phyloP scores from a whole-genome alignment of 2,113 vertebrate species.

The Columba livia region DNA sequence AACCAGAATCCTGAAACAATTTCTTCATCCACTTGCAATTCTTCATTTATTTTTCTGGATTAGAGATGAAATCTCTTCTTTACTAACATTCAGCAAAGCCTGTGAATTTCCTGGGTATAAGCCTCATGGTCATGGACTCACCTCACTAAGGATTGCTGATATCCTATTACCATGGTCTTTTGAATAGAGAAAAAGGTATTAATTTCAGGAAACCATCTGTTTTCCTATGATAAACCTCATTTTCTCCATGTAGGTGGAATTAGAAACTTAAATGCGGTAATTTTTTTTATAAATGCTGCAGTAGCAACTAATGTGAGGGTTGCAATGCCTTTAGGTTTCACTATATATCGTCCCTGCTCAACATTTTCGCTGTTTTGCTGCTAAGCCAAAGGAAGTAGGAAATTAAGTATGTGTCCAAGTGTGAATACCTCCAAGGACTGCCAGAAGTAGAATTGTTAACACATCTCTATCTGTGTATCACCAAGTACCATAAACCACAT shows the following conservation, averaged over 20 bases:
- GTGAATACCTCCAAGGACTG: not conserved
- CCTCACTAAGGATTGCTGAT: not conserved
- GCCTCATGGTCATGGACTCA: not conserved
- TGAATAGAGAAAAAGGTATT: not conserved
- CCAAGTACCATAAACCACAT: not conserved
- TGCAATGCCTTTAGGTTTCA: not conserved
- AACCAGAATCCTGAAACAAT: not conserved
- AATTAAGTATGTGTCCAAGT: not conserved
- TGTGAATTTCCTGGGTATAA: not conserved
- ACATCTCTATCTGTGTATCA: too few species aligned
- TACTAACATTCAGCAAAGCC: not conserved
- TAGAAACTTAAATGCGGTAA: not conserved
- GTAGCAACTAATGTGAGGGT: not conserved
- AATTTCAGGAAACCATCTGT: conserved; percentile 43
- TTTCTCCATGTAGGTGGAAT: conserved; percentile 3
- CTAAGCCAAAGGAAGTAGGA: not conserved
- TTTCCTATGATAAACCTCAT: conserved; percentile 19
- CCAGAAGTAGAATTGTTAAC: not conserved
- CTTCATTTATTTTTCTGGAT: not conserved
- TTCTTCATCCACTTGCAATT: not conserved
- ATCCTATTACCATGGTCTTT: not conserved
- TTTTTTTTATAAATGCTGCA: conserved; percentile 20
- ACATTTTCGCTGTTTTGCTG: not conserved
- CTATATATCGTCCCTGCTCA: not conserved
- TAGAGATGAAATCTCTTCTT: not conserved